These are phyloP conservation scores for Pseudorasbora parva DNA, from an alignment of 2,113 vertebrate species.

Conservation along the genomic window DNA sequence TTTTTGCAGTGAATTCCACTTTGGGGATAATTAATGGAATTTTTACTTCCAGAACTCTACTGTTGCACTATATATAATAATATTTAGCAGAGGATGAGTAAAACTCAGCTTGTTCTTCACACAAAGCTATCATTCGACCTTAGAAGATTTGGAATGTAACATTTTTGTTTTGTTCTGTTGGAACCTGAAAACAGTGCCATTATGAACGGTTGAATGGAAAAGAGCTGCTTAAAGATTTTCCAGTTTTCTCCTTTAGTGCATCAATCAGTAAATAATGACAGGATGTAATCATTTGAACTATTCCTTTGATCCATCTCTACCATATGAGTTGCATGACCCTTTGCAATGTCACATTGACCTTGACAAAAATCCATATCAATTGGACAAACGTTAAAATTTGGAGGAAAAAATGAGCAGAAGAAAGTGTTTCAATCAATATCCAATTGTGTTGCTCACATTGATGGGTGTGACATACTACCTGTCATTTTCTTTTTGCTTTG, in stretches of 20 bases:
- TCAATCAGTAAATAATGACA: not conserved
- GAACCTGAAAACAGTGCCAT: not conserved
- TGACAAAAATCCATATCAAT: conserved; percentile 18
- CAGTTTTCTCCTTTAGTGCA: too few species aligned
- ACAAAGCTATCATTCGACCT: too few species aligned
- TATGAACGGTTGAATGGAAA: not conserved
- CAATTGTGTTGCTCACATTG: not conserved
- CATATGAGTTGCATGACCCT: conserved; percentile 7
- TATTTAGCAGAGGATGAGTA: too few species aligned
- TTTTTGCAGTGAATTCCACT: too few species aligned
- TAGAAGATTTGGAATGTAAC: too few species aligned
- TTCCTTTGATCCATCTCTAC: conserved; percentile 1
- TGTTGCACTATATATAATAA: too few species aligned
- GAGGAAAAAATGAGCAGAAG: not conserved
- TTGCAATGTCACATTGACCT: conserved; percentile 22
- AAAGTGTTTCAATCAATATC: conserved; percentile 4
- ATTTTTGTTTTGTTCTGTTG: not conserved
- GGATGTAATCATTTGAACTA: not conserved
- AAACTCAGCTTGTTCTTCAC: too few species aligned
- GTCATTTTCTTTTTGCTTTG: conserved; percentile 8
- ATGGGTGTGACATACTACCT: conserved; percentile 9
- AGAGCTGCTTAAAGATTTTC: too few species aligned
- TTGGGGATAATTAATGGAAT: too few species aligned
- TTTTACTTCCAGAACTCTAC: too few species aligned
- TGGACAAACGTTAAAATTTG: conserved; percentile 9